These are phyloP conservation scores for Hydrolagus affinis DNA, from an alignment of 2,113 vertebrate genomes.

Conservation along the genomic window DNA sequence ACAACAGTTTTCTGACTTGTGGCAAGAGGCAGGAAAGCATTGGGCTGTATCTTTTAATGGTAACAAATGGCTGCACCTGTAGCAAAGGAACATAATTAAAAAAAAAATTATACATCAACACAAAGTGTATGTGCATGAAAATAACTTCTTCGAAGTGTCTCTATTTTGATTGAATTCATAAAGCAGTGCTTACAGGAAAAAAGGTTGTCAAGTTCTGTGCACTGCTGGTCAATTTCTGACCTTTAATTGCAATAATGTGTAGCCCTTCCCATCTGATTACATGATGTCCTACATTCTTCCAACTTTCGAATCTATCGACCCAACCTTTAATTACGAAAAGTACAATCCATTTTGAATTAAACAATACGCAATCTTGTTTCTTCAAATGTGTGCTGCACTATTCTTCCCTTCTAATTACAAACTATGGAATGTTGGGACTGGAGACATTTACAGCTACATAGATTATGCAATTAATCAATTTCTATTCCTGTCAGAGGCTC, in stretches of 20 bases:
- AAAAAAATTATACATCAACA: too few relatives aligned
- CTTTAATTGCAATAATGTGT: not conserved
- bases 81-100: not conserved
- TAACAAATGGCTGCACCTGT: not conserved
- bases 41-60: not conserved
- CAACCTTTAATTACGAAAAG: slow-evolving; percentile 10
- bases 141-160: not conserved
- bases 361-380: not conserved
- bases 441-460: not conserved
- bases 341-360: not conserved
- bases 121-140: slow-evolving; percentile 13
- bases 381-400: not conserved
- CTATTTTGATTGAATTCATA: not conserved
- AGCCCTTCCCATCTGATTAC: not conserved
- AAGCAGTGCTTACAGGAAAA: not conserved
- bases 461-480: slow-evolving; percentile 1
- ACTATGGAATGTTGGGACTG: not conserved
- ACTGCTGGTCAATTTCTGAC: not conserved
- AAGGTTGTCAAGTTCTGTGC: not conserved
- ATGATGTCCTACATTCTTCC: not conserved
- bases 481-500: not conserved
- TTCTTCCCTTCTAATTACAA: not conserved
- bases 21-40: too few relatives aligned
- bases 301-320: not conserved
- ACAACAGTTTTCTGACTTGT: too few relatives aligned